phyloP scores from a whole-genome alignment of 2,797 vertebrate species.

The Coranthus polyacanthus region DNA sequence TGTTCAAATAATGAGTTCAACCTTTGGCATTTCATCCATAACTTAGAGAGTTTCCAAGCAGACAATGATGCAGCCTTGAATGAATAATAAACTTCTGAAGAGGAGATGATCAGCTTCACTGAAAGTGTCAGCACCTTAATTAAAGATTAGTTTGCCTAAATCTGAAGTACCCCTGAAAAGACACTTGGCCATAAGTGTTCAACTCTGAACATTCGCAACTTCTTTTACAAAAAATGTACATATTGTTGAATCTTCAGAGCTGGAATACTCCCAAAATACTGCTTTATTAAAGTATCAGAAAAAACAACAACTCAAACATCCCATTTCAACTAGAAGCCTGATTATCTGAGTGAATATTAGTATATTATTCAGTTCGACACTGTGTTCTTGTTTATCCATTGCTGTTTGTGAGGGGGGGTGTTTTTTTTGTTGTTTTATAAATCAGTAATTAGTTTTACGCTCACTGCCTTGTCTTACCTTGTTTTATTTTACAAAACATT shows the following conservation, averaged over 20 bases:
- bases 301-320: slow-evolving; percentile 6
- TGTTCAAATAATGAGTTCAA: slow-evolving; percentile 27
- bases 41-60: slow-evolving; percentile 11
- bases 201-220: slow-evolving; percentile 42
- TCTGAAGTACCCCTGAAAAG: slow-evolving; percentile 26
- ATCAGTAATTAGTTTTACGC: no score
- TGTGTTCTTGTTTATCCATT: no score
- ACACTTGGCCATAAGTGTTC: slow-evolving; percentile 31
- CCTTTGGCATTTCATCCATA: slow-evolving; percentile 28
- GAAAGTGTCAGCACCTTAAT: slow-evolving; percentile 20
- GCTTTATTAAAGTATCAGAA: slow-evolving; percentile 30
- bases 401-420: no score
- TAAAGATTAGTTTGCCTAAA: slow-evolving; percentile 27
- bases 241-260: slow-evolving; percentile 43
- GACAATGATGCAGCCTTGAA: slow-evolving; percentile 29
- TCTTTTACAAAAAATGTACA: slow-evolving; percentile 7
- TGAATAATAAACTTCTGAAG: slow-evolving; percentile 24
- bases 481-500: no score
- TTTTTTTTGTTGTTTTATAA: no score
- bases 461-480: no score
- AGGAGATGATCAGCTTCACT: slow-evolving; percentile 32
- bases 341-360: not conserved
- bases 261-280: slow-evolving; percentile 21
- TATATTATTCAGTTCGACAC: no score
- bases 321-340: slow-evolving; percentile 10